These are phyloP conservation scores for Brachyalestes nurse DNA, from an alignment of 2,797 vertebrate genomes.

Conservation along the genomic window DNA sequence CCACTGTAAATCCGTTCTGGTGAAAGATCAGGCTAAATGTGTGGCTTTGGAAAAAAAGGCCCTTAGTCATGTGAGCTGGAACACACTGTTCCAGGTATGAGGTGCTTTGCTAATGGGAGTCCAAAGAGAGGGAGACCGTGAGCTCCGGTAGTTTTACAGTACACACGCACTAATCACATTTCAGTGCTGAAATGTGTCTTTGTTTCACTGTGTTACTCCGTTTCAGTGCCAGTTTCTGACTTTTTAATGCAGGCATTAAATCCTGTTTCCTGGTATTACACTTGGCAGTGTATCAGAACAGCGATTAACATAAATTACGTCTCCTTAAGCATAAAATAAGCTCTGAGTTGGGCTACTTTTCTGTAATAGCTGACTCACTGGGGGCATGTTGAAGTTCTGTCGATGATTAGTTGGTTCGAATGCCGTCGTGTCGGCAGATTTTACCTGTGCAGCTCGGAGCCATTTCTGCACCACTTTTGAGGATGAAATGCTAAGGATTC, in stretches of 20 bases:
- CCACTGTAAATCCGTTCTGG: background rate
- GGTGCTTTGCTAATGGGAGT: background rate
- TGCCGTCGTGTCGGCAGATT: constrained; percentile 6
- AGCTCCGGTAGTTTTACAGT: background rate
- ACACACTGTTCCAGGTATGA: background rate
- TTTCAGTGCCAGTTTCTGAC: background rate
- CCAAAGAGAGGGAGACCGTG: background rate
- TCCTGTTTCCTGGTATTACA: background rate
- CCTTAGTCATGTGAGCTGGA: background rate
- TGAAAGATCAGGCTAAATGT: background rate
- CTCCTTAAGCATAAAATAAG: background rate
- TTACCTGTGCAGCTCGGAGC: constrained; percentile 8
- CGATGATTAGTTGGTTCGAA: background rate
- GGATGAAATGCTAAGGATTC: constrained; percentile 1
- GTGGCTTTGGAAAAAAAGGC: background rate
- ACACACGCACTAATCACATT: background rate
- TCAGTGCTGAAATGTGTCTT: background rate
- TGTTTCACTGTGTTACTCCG: background rate
- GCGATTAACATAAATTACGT: too few relatives aligned
- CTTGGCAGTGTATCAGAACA: background rate
- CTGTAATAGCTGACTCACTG: background rate
- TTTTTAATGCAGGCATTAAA: background rate
- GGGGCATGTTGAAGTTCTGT: background rate
- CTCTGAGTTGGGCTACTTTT: background rate
- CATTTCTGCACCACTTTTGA: constrained; percentile 10